Conservation (phyloP, 2,113 vertebrate species). For the Psilopsiagon aurifrons region DNA sequence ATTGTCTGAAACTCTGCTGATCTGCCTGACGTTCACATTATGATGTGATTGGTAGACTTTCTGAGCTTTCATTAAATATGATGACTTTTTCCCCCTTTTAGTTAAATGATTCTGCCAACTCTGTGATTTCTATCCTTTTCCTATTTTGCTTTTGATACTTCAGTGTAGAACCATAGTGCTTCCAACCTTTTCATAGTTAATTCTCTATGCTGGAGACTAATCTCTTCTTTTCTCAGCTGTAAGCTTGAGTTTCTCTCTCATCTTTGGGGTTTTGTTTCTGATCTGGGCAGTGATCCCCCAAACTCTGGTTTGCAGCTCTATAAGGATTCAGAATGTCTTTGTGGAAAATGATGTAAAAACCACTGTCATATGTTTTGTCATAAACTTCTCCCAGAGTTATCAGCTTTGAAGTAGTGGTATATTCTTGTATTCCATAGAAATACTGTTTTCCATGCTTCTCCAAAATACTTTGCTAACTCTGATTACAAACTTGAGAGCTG, state of each 20-base stretch:
- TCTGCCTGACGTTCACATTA: background rate
- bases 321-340: background rate
- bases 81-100: background rate
- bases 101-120: background rate
- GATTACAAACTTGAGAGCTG: background rate
- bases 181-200: background rate
- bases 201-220: background rate
- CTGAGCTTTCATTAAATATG: background rate
- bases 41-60: background rate
- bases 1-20: background rate
- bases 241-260: background rate
- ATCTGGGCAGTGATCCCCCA: background rate
- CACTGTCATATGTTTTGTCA: background rate
- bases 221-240: background rate
- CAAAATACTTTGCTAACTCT: background rate
- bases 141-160: background rate
- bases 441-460: background rate
- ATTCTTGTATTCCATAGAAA: background rate
- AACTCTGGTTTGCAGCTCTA: background rate
- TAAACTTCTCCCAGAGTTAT: background rate
- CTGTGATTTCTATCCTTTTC: background rate
- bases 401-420: background rate
- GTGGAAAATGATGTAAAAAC: background rate
- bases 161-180: background rate
- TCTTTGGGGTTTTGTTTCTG: background rate